These are phyloP conservation scores for Arenaria interpres DNA, from an alignment of 2,113 vertebrate species.

Conservation along the genomic window DNA sequence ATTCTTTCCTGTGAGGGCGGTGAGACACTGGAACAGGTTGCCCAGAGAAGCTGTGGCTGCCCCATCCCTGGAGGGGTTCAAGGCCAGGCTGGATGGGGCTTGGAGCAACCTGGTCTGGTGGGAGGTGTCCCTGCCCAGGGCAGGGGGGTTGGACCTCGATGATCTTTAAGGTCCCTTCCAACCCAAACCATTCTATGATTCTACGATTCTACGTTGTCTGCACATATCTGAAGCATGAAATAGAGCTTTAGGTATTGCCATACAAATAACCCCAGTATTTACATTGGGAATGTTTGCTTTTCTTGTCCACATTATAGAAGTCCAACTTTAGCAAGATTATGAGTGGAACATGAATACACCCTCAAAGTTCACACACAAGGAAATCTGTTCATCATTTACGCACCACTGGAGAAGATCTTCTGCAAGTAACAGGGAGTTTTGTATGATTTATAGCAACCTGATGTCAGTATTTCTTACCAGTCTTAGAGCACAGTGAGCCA, in stretches of 20 bases:
- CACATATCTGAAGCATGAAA: neutral
- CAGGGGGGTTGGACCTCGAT: too few species aligned
- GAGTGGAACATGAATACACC: neutral
- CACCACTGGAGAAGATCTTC: neutral
- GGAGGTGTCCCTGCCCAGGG: too few species aligned
- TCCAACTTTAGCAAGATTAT: neutral
- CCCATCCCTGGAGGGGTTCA: too few species aligned
- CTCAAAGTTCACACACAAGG: neutral
- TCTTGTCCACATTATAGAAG: neutral
- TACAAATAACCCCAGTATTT: neutral
- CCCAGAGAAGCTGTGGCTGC: too few species aligned
- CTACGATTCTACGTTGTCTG: neutral
- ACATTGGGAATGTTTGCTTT: neutral
- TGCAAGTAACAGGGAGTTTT: neutral
- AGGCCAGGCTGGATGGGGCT: too few species aligned
- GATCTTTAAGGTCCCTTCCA: too few species aligned
- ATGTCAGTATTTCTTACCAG: neutral
- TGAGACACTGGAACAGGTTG: too few species aligned
- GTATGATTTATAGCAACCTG: neutral
- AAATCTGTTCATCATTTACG: neutral
- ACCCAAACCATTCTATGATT: too few species aligned
- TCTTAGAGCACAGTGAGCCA: neutral
- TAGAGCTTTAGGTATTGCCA: neutral
- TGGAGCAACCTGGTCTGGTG: too few species aligned
- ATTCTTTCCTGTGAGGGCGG: too few species aligned